These are phyloP conservation scores for Eriocheir sinensis DNA, from an alignment of 1,140 invertebrate species.

Conservation along the genomic window DNA sequence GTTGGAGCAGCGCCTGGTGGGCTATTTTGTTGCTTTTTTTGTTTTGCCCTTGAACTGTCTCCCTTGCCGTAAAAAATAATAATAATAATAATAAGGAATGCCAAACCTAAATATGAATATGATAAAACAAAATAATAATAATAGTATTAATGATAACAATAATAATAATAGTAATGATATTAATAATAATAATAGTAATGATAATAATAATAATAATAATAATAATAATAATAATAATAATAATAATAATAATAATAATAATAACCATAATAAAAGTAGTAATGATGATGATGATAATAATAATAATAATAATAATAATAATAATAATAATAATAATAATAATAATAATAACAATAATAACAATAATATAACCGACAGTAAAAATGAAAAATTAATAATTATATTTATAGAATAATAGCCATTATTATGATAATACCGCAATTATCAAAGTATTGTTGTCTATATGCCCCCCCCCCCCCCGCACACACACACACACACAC, in stretches of 20 bases:
- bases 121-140: too few relatives aligned
- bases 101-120: background rate
- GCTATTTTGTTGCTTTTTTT: too few relatives aligned
- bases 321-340: background rate
- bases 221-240: slow-evolving; percentile 45
- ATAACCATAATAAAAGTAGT: background rate
- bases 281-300: background rate
- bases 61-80: too few relatives aligned
- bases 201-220: slow-evolving; percentile 11
- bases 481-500: too few relatives aligned
- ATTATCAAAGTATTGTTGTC: too few relatives aligned
- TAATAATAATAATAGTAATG: background rate
- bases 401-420: too few relatives aligned
- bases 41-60: too few relatives aligned
- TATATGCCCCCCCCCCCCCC: too few relatives aligned
- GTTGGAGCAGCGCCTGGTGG: too few relatives aligned
- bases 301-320: background rate
- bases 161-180: background rate
- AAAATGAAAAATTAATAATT: background rate
- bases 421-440: too few relatives aligned
- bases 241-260: slow-evolving; percentile 45
- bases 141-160: slow-evolving; percentile 2
- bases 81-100: background rate
- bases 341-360: slow-evolving; percentile 45
- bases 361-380: background rate